phyloP scores from a whole-genome alignment of 2,113 vertebrate genomes.

The Cettia cetti region DNA sequence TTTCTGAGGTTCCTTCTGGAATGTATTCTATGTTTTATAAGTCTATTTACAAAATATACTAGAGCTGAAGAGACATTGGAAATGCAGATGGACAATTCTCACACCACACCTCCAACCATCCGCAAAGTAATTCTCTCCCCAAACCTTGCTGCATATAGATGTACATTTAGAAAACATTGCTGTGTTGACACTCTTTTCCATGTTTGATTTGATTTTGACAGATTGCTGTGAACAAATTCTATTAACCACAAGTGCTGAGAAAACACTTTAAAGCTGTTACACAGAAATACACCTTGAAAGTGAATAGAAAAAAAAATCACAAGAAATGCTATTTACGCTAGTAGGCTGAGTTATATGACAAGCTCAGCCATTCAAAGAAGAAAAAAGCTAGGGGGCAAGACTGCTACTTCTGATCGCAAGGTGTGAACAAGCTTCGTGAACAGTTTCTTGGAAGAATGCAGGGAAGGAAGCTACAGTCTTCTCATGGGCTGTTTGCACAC shows the following conservation, averaged over 20 bases:
- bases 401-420: background rate
- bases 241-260: constrained; percentile 32
- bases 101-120: background rate
- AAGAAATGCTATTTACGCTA: background rate
- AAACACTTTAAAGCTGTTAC: constrained; percentile 37
- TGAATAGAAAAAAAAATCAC: background rate
- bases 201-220: constrained; percentile 56
- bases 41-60: background rate
- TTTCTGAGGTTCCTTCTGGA: background rate
- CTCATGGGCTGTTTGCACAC: background rate
- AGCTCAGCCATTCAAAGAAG: background rate
- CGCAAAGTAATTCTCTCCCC: background rate
- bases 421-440: background rate
- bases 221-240: constrained; percentile 48
- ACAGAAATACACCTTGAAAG: constrained; percentile 16
- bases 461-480: background rate
- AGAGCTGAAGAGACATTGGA: background rate
- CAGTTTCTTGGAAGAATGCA: background rate
- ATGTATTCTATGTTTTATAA: background rate
- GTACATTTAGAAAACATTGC: background rate
- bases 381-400: background rate
- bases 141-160: background rate
- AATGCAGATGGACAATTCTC: background rate
- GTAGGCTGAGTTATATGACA: background rate
- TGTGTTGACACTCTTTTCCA: background rate